Percentiles rank a stretch among this genome's conserved stretches.
Evolutionary conservation across 2,113 vertebrate species (phyloP).

Genomic region (Callaeas wilsoni): DNA sequence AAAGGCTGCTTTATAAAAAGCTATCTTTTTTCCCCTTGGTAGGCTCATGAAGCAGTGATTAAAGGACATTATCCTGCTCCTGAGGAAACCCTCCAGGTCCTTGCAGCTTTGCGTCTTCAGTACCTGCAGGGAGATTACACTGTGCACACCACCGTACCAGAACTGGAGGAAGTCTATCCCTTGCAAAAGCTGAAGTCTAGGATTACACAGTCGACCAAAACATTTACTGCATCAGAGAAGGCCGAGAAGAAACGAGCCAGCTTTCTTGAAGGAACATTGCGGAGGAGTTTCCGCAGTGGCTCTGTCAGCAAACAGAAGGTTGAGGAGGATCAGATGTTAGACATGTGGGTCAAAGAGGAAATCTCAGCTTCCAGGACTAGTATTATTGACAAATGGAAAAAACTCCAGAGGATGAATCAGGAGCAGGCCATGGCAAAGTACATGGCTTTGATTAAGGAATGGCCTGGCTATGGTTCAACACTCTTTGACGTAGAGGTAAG

Average conservation of each 20-base stretch:
- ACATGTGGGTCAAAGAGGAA: conserved; percentile 93
- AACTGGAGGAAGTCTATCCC: conserved; percentile 88
- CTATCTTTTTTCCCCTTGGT: background rate
- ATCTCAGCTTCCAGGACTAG: conserved; percentile 77
- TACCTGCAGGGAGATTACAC: conserved; percentile 85
- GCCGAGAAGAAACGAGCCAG: conserved; percentile 86
- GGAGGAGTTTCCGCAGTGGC: conserved; percentile 88
- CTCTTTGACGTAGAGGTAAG: conserved; percentile 94
- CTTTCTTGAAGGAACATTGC: conserved; percentile 92
- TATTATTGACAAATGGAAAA: conserved; percentile 93
- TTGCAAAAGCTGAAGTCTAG: conserved; percentile 84
- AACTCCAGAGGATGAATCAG: conserved; percentile 88
- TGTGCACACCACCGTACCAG: conserved; percentile 67
- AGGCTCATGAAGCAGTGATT: conserved; percentile 96
- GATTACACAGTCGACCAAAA: conserved; percentile 86
- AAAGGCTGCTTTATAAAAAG: background rate
- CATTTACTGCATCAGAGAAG: conserved; percentile 72
- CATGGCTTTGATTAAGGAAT: conserved; percentile 91
- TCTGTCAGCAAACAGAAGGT: conserved; percentile 78
- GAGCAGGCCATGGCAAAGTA: conserved; percentile 93
- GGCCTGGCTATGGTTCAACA: conserved; percentile 93
- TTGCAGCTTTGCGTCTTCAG: conserved; percentile 90
- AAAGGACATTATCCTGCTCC: conserved; percentile 92
- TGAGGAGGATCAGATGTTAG: conserved; percentile 87
- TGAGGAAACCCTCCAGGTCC: conserved; percentile 92